Conservation (phyloP, 1,140 invertebrate species). For the Uloborus diversus region DNA sequence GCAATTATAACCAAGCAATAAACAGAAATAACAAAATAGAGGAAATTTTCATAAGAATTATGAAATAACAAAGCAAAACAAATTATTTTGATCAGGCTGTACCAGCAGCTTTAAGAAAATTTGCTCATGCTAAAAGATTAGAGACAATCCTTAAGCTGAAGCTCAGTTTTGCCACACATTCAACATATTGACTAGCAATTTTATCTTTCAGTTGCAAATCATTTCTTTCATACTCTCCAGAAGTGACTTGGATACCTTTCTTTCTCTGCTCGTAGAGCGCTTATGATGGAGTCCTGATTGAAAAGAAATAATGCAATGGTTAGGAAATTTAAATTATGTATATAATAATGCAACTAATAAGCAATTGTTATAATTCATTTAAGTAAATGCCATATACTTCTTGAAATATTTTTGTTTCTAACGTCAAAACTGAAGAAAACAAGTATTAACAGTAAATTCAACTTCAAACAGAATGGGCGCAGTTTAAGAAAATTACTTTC, state of each 20-base stretch:
- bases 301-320: slow-evolving; percentile 60
- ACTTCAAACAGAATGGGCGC: too few species aligned
- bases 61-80: background rate
- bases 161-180: too few species aligned
- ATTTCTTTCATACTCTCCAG: slow-evolving; percentile 73
- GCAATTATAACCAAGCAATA: background rate
- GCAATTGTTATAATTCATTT: background rate
- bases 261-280: slow-evolving; percentile 81
- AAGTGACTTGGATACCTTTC: slow-evolving; percentile 83
- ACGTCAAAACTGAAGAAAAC: too few species aligned
- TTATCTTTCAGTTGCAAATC: slow-evolving; percentile 32
- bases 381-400: background rate
- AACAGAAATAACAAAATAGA: background rate
- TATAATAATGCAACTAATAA: slow-evolving; percentile 9
- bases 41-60: background rate
- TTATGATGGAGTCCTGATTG: slow-evolving; percentile 77
- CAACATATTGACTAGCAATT: slow-evolving; percentile 35
- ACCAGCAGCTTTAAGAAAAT: background rate
- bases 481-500: too few species aligned
- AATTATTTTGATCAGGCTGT: background rate
- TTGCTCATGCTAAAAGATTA: background rate
- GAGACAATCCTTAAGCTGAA: background rate
- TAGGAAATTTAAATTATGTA: slow-evolving; percentile 50
- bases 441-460: too few species aligned
- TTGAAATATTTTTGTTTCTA: too few species aligned